Evolutionary conservation across 2,113 vertebrate genomes (phyloP), one percentile per base, ranked within the genome.

Genomic region (Eretmochelys imbricata): DNA sequence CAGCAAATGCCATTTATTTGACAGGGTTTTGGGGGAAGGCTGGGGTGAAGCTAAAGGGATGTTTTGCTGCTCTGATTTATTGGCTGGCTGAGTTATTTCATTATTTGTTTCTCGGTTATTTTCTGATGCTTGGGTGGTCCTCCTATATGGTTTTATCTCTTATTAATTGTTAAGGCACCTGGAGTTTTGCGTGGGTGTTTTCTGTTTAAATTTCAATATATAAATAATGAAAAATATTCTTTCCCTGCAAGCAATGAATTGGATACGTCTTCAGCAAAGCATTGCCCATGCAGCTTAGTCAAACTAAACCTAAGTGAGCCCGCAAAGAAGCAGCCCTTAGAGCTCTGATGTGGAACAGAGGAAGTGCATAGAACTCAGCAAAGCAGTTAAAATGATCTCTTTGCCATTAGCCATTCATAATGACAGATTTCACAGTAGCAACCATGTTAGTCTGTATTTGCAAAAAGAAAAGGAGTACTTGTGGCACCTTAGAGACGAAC

Each of bases 371-470:
- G 82, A 84, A 51, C 46, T 72, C 0, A 0, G 48, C 80, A 94
- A 90, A 94, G 42, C 75, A 90, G 50, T 84, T 72, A 35, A 91
- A 92, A 79, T 7, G 5, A 84, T 92, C 55, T 89, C 72, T 82
- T 85, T 94, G 54, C 80, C 4, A 2, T 90, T 53, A 50, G 42
- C 5, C 42, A 42, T 42, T 42, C 42, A 42, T 42, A 42, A 42
- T 42, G 42, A 42, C 42, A 42, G 42, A 5, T 42, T 42, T 50
- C 50, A 50, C 13, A 50, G 50, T 13, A 14, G 50, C 14, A 50
- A 12, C 50, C 50, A 13, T 50, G 50, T 50, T 50, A 50, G 50
- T 14, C 50, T 50, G 50, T 13, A 50, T 50, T 14, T 50, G 50
- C 14, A 50, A 50, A 50, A 50, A 50, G 50, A 4, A 4, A 50